phyloP scores from a whole-genome alignment of 2,113 vertebrate genomes.

The Pleuronectes platessa region DNA sequence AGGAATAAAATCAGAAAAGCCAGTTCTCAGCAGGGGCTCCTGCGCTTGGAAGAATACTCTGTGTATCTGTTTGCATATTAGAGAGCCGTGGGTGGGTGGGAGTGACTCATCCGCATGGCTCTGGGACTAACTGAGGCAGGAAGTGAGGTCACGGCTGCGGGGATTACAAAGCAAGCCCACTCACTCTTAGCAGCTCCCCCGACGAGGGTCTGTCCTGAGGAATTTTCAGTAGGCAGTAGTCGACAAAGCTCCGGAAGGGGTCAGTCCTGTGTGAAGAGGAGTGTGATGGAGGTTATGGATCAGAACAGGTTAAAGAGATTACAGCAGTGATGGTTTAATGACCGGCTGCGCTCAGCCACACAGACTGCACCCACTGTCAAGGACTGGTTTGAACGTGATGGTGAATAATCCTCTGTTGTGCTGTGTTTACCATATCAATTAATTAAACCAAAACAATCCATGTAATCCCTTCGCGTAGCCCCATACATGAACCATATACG shows the following conservation, averaged over 20 bases:
- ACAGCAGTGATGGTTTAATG: neutral
- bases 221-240: constrained; percentile 99
- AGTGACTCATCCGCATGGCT: constrained; percentile 70
- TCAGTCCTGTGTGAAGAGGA: constrained; percentile 86
- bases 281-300: constrained; percentile 23
- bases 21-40: constrained; percentile 42
- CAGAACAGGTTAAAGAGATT: neutral
- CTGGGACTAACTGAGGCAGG: constrained; percentile 64
- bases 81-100: constrained; percentile 59
- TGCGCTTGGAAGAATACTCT: constrained; percentile 44
- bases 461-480: constrained; percentile 44
- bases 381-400: constrained; percentile 23
- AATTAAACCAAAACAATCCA: constrained; percentile 44
- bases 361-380: neutral
- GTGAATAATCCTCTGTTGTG: constrained; percentile 31
- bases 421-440: constrained; percentile 40
- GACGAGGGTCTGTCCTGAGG: constrained; percentile 98
- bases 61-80: constrained; percentile 48
- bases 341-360: neutral
- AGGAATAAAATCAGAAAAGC: neutral
- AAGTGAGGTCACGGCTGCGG: constrained; percentile 75
- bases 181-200: constrained; percentile 94
- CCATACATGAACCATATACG: constrained; percentile 25
- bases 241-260: constrained; percentile 96
- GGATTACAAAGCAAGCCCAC: constrained; percentile 64